Base-by-base conservation (phyloP, 2,888 invertebrate species). In the Eugnorisma glareosa region DNA sequence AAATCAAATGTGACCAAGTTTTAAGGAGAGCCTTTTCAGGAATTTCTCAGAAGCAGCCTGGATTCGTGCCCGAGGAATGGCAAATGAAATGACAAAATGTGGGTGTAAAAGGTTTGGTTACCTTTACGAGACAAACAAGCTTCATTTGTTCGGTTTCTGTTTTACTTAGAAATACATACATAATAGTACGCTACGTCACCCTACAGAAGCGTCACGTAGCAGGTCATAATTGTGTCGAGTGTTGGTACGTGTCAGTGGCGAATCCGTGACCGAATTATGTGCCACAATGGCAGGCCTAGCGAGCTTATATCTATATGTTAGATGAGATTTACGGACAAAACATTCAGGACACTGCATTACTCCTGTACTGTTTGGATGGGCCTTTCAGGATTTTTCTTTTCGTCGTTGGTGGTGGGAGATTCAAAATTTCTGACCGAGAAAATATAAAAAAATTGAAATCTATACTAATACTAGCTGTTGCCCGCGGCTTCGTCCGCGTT, bases 221-320 rank as follows among this genome's bases (percentile, higher is more conserved):
- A 43, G 64, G 80, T 84, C 86, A 90, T 89, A 89, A 89, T 89
- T 89, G 86, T 87, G 88, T 87, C 86, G 87, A 88, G 90, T 86
- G 86, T 75, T 68, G 67, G 76, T 79, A 85, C 89, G 88, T 81
- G 88, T 80, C 81, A 72, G 59, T 63, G 79, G 75, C 66, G 68
- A 67, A 67, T 82, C 80, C 89, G 86, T 88, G 86, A 89, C 89
- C 81, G 85, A 87, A 88, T 90, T 90, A 88, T 86, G 79, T 82
- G 81, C 80, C 74, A 72, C 74, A 69, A 80, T 82, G 82, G 72
- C 63, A 71, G 68, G 48, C 51, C 72, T 70, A 48, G n/a, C 40
- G 15, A 51, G 45, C 61, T 67, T 67, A 77, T 61, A 77, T 57
- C 31, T 54, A 73, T 64, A 45, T 77, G 67, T 83, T 64, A 68